Evolutionary conservation across 2,113 vertebrate genomes (phyloP).

Genomic region (Dunckerocampus dactyliophorus): DNA sequence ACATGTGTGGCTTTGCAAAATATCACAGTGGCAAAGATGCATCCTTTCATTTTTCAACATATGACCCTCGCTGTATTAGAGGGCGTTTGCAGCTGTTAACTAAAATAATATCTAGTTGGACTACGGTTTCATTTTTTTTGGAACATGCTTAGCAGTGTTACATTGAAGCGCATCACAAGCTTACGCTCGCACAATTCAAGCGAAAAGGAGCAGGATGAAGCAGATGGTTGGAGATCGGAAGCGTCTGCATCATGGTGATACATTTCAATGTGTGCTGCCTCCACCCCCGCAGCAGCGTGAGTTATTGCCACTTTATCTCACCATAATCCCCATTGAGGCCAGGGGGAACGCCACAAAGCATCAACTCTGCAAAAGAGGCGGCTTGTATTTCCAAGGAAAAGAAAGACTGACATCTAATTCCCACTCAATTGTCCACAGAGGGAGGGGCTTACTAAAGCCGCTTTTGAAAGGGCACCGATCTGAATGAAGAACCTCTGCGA

Average conservation of each 20-base stretch:
- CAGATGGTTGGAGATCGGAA: not conserved
- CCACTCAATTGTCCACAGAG: conserved; percentile 43
- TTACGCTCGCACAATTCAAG: no score
- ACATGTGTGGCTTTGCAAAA: no score
- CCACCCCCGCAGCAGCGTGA: conserved; percentile 21
- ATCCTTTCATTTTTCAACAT: no score
- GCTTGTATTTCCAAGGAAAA: conserved; percentile 46
- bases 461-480: conserved; percentile 61
- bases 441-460: conserved; percentile 59
- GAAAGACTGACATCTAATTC: conserved; percentile 61
- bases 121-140: no score
- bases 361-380: conserved; percentile 44
- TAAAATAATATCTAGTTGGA: no score
- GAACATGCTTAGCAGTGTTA: no score
- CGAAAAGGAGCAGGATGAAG: not conserved
- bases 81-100: no score
- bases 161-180: no score
- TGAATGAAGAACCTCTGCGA: conserved; percentile 41
- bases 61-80: no score
- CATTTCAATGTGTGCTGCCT: conserved; percentile 6
- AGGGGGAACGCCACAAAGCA: conserved; percentile 42
- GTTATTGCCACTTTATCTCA: conserved; percentile 44
- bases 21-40: no score
- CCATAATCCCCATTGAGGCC: conserved; percentile 59
- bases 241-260: not conserved